A percentile compares a stretch with the other conserved stretches of the same genome.
Evolutionary conservation across 2,888 invertebrate genomes (phyloP).

Genomic region (Anoncus sp.): DNA sequence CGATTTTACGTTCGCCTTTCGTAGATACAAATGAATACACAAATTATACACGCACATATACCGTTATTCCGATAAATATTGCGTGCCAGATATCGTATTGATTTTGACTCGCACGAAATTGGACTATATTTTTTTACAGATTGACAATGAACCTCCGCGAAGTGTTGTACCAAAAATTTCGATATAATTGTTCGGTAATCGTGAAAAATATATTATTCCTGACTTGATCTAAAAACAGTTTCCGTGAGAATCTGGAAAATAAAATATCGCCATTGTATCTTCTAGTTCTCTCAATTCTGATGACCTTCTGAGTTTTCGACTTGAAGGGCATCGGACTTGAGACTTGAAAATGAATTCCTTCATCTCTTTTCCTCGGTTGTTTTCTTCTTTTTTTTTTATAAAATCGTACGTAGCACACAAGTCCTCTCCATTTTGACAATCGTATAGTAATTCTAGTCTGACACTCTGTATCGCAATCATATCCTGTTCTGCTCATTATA

Average conservation of each 20-base stretch:
- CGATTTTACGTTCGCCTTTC: slow-evolving; percentile 57
- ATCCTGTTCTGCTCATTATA: slow-evolving; percentile 54
- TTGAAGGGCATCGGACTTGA: too few relatives aligned
- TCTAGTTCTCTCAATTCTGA: not conserved
- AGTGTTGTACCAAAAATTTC: not conserved
- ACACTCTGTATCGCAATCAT: slow-evolving; percentile 50
- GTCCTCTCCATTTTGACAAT: slow-evolving; percentile 12
- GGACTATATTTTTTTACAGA: not conserved
- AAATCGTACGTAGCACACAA: too few relatives aligned
- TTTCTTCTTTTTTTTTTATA: not conserved
- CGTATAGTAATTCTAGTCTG: not conserved
- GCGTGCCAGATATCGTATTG: slow-evolving; percentile 36
- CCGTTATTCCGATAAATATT: slow-evolving; percentile 50
- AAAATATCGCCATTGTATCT: not conserved
- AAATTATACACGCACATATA: not conserved
- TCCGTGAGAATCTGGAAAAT: too few relatives aligned
- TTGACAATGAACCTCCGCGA: not conserved
- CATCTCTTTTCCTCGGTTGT: not conserved
- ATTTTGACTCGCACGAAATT: slow-evolving; percentile 16
- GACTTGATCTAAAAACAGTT: not conserved
- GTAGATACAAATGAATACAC: slow-evolving; percentile 31
- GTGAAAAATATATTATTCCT: not conserved
- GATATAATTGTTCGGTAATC: not conserved
- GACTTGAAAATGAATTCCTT: too few relatives aligned
- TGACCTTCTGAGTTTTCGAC: not conserved